These are phyloP conservation scores for Sebastes glaucus DNA, from an alignment of 2,797 vertebrate genomes.

Conservation along the genomic window DNA sequence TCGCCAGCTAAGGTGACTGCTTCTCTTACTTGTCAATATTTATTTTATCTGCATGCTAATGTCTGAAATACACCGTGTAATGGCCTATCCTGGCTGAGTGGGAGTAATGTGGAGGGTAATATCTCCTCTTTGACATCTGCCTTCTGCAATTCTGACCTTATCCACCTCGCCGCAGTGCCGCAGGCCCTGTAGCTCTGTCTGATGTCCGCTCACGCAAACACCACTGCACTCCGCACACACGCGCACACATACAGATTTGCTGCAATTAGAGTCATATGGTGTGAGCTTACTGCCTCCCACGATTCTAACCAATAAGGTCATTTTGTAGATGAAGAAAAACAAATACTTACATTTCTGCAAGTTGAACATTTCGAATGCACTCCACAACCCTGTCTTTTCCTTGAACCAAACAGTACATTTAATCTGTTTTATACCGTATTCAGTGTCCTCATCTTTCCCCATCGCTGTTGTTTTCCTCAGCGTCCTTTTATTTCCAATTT, in stretches of 20 bases:
- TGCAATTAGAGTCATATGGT: constrained; percentile 72
- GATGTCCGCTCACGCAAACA: constrained; percentile 71
- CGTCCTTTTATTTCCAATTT: constrained; percentile 4
- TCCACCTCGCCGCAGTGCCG: constrained; percentile 58
- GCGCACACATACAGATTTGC: constrained; percentile 19
- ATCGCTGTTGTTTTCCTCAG: not conserved
- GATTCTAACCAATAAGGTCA: constrained; percentile 70
- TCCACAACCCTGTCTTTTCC: constrained; percentile 36
- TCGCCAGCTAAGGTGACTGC: constrained; percentile 17
- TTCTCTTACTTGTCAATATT: constrained; percentile 36
- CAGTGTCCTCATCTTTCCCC: constrained; percentile 1
- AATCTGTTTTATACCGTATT: constrained; percentile 12
- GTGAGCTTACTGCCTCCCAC: constrained; percentile 71
- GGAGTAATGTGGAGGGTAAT: constrained; percentile 72
- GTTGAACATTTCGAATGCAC: constrained; percentile 40
- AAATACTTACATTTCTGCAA: constrained; percentile 63
- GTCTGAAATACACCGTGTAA: constrained; percentile 37
- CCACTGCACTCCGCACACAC: not conserved
- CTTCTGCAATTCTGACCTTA: constrained; percentile 61
- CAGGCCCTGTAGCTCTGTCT: constrained; percentile 62
- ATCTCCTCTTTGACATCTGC: constrained; percentile 72
- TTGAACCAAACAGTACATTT: constrained; percentile 22
- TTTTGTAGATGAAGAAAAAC: constrained; percentile 65
- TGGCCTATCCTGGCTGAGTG: constrained; percentile 46
- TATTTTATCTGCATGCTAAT: constrained; percentile 54